phyloP scores from a whole-genome alignment of 2,797 vertebrate genomes.

The Chaetodon trifasciatus region DNA sequence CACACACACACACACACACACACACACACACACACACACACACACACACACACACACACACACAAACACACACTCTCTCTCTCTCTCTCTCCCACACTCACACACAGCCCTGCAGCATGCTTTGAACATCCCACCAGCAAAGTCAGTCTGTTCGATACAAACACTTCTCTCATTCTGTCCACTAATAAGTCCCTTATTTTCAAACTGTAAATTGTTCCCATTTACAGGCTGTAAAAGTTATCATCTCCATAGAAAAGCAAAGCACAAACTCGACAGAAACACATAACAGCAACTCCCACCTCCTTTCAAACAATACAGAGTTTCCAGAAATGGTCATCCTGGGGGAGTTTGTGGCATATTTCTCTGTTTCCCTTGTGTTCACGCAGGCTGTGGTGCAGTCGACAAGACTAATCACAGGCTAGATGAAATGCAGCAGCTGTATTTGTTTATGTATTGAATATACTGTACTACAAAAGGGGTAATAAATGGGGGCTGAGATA shows the following conservation, averaged over 20 bases:
- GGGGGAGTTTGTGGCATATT: constrained; percentile 57
- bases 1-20: not conserved
- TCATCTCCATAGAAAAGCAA: constrained; percentile 58
- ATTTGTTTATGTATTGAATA: constrained; percentile 76
- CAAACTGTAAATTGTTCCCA: constrained; percentile 50
- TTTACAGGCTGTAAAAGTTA: constrained; percentile 63
- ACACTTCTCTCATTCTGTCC: constrained; percentile 40
- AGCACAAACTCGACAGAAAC: constrained; percentile 62
- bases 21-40: constrained; percentile 8
- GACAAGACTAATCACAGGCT: constrained; percentile 68
- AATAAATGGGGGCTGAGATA: constrained; percentile 63
- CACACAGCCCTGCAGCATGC: not conserved
- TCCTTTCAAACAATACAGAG: constrained; percentile 57
- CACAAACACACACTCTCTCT: constrained; percentile 2
- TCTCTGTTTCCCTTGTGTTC: constrained; percentile 47
- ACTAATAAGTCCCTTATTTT: constrained; percentile 66
- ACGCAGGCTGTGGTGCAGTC: constrained; percentile 56
- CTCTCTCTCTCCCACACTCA: too few species aligned
- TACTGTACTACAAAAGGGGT: constrained; percentile 64
- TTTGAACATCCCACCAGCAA: constrained; percentile 40
- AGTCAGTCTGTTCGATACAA: constrained; percentile 44
- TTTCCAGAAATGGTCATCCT: constrained; percentile 59
- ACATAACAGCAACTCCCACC: constrained; percentile 57
- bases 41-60: constrained; percentile 4
- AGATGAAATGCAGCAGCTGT: constrained; percentile 74